Conservation (phyloP, 2,797 vertebrate genomes). For the Glossophaga mutica region DNA sequence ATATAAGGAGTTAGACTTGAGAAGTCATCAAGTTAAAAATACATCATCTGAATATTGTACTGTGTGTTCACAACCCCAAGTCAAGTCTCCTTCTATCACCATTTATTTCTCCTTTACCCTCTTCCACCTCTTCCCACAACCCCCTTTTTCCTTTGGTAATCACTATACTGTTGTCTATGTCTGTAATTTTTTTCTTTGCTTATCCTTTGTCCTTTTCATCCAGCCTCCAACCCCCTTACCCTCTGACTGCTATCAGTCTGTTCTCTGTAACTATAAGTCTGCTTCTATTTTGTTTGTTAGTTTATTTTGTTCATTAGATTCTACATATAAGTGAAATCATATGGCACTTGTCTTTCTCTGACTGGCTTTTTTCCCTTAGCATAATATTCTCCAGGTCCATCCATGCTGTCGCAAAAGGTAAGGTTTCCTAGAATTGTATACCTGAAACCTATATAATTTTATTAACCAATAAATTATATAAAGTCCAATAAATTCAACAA, state of each 20-base stretch:
- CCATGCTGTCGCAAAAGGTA: not conserved
- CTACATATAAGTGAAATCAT: not conserved
- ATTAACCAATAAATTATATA: not conserved
- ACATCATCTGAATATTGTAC: not conserved
- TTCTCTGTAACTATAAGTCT: not conserved
- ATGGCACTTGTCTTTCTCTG: not conserved
- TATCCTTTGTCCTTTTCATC: not conserved
- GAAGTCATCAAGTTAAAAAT: not conserved
- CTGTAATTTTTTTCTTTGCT: not conserved
- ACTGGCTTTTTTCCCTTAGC: not conserved
- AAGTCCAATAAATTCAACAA: not conserved
- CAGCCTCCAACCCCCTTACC: too few species aligned
- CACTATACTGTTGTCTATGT: not conserved
- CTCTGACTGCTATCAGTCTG: not conserved
- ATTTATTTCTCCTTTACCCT: not conserved
- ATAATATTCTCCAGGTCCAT: not conserved
- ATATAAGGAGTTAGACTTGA: not conserved
- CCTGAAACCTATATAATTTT: not conserved
- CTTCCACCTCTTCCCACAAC: not conserved
- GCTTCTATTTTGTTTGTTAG: not conserved
- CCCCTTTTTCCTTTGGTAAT: not conserved
- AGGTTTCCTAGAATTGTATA: not conserved
- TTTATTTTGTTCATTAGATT: not conserved
- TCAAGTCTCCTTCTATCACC: not conserved
- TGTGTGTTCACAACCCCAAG: not conserved